Evolutionary conservation across 2,888 invertebrate species (phyloP), one percentile per base, ranked within the genome.

Genomic region (Drosophila melanosoma): DNA sequence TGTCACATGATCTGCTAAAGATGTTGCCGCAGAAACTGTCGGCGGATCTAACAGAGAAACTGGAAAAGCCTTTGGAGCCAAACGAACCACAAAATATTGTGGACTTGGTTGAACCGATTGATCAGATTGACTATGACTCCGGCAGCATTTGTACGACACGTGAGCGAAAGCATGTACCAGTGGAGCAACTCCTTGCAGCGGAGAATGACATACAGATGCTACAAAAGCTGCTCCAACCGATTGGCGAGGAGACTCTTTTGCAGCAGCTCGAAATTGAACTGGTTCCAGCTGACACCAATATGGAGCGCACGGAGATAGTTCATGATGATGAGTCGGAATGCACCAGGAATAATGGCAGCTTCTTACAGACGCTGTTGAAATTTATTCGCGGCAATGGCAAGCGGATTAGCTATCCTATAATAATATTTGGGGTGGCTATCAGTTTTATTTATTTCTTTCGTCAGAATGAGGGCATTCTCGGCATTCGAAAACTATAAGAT

Each of bases 361-460:
- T 77, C 58, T 29, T 69, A 8, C 40, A 66, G 23, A 58, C 74
- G 11, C 23, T 87, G 53, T 35, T 77, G 40, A 69, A 10, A 53
- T 70, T 7, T 1, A 20, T 84, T 23, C 52, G 63, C 49, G 58
- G 68, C 26, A 68, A 68, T n/a, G 35, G 62, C 42, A 35, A 84
- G 15, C 65, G 76, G 12, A 63, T 83, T 29, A 69, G 73, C 64
- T 73, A 67, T 66, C 83, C 84, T 23, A 33, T 84, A 60, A 64
- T 84, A 51, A 61, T 84, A 23, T 87, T 85, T 61, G 82, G 85
- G 71, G 33, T 89, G 58, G 79, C 84, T 53, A 56, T 70, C 62
- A 74, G 87, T 61, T 69, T 89, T 71, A 65, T 87, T 38, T 89
- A 76, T 35, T 69, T 74, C 35, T 60, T 82, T 67, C 88, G 85